These are phyloP conservation scores for Heterodera filipjevi DNA, from an alignment of 2,888 invertebrate genomes.

Conservation along the genomic window DNA sequence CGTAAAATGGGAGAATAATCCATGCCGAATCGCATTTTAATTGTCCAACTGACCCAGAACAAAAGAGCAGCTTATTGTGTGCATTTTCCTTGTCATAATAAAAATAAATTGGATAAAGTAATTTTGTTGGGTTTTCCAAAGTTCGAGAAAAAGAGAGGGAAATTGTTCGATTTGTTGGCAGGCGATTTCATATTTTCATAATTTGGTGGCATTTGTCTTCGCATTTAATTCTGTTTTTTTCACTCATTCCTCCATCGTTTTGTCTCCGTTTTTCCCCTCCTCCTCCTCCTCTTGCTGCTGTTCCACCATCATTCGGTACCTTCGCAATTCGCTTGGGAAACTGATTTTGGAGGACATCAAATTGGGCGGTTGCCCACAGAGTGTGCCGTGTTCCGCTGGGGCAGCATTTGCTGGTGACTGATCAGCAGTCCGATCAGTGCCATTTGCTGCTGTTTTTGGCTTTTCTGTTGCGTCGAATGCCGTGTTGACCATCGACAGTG, in stretches of 20 bases:
- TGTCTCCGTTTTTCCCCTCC: not conserved
- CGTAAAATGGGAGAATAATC: not conserved
- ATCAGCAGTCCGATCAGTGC: not conserved
- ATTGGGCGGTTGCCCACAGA: not conserved
- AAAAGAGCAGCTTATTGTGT: too few relatives aligned
- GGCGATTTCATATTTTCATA: too few relatives aligned
- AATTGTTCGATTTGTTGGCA: too few relatives aligned
- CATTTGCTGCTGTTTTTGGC: not conserved
- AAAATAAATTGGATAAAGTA: too few relatives aligned
- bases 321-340: slow-evolving; percentile 12
- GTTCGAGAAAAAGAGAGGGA: too few relatives aligned
- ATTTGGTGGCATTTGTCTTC: not conserved
- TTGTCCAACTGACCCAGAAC: too few relatives aligned
- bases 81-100: too few relatives aligned
- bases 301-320: slow-evolving; percentile 2
- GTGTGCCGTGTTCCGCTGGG: not conserved
- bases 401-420: not conserved
- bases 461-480: not conserved
- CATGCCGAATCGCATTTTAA: too few relatives aligned
- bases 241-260: not conserved
- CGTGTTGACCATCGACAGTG: not conserved
- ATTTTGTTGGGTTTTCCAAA: too few relatives aligned
- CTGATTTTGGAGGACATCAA: not conserved
- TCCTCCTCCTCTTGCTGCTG: too few relatives aligned
- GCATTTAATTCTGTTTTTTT: not conserved